Evolutionary conservation across 1,140 invertebrate species (phyloP).

Genomic region (Drosophila chauvacae): DNA sequence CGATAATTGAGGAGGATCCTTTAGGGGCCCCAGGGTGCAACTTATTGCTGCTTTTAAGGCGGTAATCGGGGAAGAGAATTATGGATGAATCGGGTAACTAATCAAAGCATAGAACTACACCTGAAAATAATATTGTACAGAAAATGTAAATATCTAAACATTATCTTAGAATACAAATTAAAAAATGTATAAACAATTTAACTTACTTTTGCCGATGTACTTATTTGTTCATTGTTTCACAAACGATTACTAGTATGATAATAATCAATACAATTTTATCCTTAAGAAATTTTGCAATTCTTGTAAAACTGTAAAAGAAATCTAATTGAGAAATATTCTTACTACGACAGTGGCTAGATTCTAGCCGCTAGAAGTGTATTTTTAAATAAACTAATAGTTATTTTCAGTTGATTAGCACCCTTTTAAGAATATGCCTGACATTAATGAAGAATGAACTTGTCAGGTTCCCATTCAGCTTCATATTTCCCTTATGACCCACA

Average conservation of each 20-base stretch:
- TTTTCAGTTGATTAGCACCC: background rate
- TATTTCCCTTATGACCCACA: conserved; percentile 5
- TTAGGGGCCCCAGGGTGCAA: background rate
- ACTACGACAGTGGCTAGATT: background rate
- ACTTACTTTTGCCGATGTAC: no score
- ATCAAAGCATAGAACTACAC: no score
- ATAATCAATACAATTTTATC: no score
- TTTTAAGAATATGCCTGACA: background rate
- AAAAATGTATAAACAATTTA: no score
- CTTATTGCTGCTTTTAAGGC: background rate
- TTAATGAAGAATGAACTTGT: conserved; percentile 3
- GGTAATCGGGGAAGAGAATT: background rate
- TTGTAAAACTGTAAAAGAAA: no score
- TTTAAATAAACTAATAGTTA: background rate
- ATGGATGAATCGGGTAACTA: no score
- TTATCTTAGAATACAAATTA: no score
- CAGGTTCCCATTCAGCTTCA: background rate
- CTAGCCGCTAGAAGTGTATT: background rate
- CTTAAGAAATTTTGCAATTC: no score
- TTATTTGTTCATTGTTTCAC: no score
- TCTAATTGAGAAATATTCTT: background rate
- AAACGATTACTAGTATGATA: no score
- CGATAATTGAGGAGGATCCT: conserved; percentile 15
- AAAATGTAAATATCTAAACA: no score
- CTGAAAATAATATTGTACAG: no score